Percentiles rank a stretch among this genome's conserved stretches.
Conservation (phyloP, 1,140 invertebrate species). For the Metopolophium dirhodum region DNA sequence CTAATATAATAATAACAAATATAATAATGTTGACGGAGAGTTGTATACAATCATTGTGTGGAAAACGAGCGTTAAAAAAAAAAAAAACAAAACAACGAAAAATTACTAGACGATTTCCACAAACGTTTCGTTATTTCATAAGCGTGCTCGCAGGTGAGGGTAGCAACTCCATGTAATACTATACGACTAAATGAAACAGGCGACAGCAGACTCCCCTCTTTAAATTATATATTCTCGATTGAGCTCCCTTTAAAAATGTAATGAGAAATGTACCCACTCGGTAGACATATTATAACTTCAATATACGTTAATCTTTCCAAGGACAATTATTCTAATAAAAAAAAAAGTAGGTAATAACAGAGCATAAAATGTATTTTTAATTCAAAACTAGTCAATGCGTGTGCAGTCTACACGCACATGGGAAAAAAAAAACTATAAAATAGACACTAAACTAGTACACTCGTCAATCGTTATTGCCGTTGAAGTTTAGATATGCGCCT, state of each 20-base stretch:
- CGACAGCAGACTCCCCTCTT: not conserved
- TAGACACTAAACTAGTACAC: not conserved
- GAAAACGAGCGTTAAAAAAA: constrained; percentile 13
- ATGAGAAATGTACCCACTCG: not conserved
- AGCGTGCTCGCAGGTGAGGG: not conserved
- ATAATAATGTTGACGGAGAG: constrained; percentile 39
- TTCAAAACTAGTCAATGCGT: not conserved
- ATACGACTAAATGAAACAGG: not conserved
- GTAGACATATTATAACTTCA: not conserved
- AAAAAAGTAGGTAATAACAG: constrained; percentile 13
- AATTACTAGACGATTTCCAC: not conserved
- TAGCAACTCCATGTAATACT: not conserved
- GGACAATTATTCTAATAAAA: not conserved
- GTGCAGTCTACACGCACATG: not conserved
- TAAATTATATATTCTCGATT: too few species aligned
- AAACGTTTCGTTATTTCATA: not conserved
- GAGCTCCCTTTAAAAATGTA: not conserved
- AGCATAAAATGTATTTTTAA: constrained; percentile 38
- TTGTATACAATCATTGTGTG: not conserved
- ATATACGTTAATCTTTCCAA: not conserved
- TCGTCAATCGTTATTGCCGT: not conserved
- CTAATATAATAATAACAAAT: constrained; percentile 25
- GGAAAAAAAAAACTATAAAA: not conserved
- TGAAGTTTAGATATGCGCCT: not conserved
- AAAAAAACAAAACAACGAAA: constrained; percentile 13